Evolutionary conservation across 1,140 invertebrate species (phyloP).

Genomic region (Bombus difficillimus): DNA sequence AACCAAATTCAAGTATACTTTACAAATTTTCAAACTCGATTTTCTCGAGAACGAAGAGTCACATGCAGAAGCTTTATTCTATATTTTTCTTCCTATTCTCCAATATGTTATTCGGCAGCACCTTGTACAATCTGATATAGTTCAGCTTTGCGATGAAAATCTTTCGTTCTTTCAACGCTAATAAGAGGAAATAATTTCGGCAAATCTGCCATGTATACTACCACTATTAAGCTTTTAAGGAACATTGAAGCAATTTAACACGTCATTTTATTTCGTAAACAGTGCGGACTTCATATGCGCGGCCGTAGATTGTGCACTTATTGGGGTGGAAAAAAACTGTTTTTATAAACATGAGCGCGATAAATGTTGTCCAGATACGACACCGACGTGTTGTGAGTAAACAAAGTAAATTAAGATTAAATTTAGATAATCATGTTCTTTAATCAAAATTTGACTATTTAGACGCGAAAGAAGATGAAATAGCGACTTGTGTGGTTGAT

Average conservation of each 20-base stretch:
- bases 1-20: too few species aligned
- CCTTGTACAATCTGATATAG: too few species aligned
- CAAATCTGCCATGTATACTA: too few species aligned
- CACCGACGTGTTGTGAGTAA: constrained; percentile 69
- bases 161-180: too few species aligned
- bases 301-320: constrained; percentile 57
- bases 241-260: not conserved
- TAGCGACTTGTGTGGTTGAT: constrained; percentile 65
- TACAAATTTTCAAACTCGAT: too few species aligned
- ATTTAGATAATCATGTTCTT: not conserved
- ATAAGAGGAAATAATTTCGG: too few species aligned
- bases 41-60: too few species aligned
- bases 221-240: not conserved
- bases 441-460: constrained; percentile 21
- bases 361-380: constrained; percentile 56
- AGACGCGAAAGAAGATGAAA: constrained; percentile 16
- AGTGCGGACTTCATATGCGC: constrained; percentile 69
- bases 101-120: too few species aligned
- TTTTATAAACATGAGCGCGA: constrained; percentile 8
- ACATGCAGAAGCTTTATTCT: too few species aligned
- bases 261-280: not conserved
- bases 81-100: too few species aligned
- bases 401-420: not conserved
- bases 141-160: too few species aligned
- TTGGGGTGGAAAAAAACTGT: constrained; percentile 31